Evolutionary conservation across 2,888 invertebrate species (phyloP), one percentile per base, ranked within the genome.

Genomic region (Thelaira solivaga): DNA sequence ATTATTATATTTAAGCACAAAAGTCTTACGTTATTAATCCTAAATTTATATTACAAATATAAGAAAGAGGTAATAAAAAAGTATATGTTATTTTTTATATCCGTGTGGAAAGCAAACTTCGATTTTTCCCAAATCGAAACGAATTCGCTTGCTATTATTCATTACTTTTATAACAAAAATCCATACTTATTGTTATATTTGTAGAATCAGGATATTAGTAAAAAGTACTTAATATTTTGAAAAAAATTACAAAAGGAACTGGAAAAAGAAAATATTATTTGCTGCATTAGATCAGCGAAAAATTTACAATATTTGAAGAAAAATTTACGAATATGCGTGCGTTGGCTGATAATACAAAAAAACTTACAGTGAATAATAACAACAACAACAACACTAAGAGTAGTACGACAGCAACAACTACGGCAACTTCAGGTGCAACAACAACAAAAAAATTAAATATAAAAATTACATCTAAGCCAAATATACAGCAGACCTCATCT

Each of bases 301-400:
- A 41, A 41, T 73, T 71, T 53, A 34, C 22, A 62, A 68, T 13
- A 34, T 67, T 43, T 3, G 29, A 69, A 59, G 36, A 57, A 34
- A 67, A 68, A 62, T 22, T 59, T 69, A 41, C 59, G 74, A 86
- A 84, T 82, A 88, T 88, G 88, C 88, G 88, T 84, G 85, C 86
- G 78, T 82, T 88, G 82, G 85, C 83, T 80, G 88, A 88, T 81
- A 87, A 88, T 81, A 82, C 86, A 22, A 88, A 85, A 77, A 87
- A 86, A 74, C 71, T 85, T 55, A 83, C 84, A 49, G 80, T 83
- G 72, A 80, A 82, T 73, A 82, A 81, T 71, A 83, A 76, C 72
- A 83, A 83, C 47, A 84, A 82, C 72, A 84, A 83, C 65, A 85
- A 83, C 74, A 86, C 83, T 45, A 83, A 61, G 26, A 82, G 24